A percentile compares a stretch with the other conserved stretches of the same genome.
Evolutionary conservation across 2,113 vertebrate genomes (phyloP).

Genomic region (Chitala chitala): DNA sequence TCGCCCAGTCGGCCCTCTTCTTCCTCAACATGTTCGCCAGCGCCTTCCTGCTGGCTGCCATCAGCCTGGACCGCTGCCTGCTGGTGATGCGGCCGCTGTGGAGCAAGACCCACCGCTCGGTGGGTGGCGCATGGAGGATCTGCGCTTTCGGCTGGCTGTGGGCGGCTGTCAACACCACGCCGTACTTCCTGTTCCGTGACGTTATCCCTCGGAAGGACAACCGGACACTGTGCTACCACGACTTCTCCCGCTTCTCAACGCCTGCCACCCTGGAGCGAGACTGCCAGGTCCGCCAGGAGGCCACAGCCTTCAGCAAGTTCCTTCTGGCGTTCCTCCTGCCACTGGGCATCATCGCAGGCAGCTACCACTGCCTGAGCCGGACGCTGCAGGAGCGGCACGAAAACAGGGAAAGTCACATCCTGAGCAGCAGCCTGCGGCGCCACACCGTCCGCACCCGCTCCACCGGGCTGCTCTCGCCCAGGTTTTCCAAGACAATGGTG

Average conservation of each 20-base stretch:
- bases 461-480: neutral
- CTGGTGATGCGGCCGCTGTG: slow-evolving; percentile 77
- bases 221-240: slow-evolving; percentile 64
- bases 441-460: neutral
- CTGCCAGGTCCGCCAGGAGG: slow-evolving; percentile 51
- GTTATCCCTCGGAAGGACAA: slow-evolving; percentile 46
- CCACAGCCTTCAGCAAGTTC: slow-evolving; percentile 64
- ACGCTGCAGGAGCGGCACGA: slow-evolving; percentile 64
- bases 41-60: slow-evolving; percentile 75
- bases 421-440: neutral
- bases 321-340: slow-evolving; percentile 74
- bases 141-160: slow-evolving; percentile 69
- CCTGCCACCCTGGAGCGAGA: slow-evolving; percentile 23
- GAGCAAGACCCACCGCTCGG: slow-evolving; percentile 77
- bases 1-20: slow-evolving; percentile 72
- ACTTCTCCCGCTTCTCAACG: slow-evolving; percentile 53
- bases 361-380: slow-evolving; percentile 66
- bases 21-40: slow-evolving; percentile 87
- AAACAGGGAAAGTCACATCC: slow-evolving; percentile 45
- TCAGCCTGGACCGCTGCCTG: slow-evolving; percentile 82
- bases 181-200: slow-evolving; percentile 71
- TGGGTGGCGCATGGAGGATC: slow-evolving; percentile 59
- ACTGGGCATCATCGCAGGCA: slow-evolving; percentile 65
- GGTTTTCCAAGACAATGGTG: slow-evolving; percentile 43
- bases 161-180: slow-evolving; percentile 65